Evolutionary conservation across 1,140 invertebrate genomes (phyloP), one percentile per base, ranked within the genome.

Genomic region (Leptinotarsa defecta): DNA sequence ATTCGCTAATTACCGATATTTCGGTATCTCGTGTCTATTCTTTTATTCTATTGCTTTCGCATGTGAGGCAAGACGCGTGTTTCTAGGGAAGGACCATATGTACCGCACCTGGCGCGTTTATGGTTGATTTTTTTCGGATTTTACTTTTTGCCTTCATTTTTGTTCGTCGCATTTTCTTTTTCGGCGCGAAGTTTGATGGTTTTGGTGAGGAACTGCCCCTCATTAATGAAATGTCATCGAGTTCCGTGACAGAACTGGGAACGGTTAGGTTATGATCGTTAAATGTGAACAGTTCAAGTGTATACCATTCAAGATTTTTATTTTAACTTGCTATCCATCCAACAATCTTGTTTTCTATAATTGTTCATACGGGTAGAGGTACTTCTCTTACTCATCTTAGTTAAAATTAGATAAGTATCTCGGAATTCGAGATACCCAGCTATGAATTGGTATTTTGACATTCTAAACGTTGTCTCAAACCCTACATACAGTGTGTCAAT

Each of bases 1-100:
- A 70, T 19, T 74, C 68, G 68, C 76, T 77, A 77, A 77, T 77
- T 77, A 77, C 48, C 68, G 65, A 27, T 74, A 69, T 69, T 69
- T 73, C 72, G 62, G 48, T 52, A 68, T 69, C 61, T 49, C 74
- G 17, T 57, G 52, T 57, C 15, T 68, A 43, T 68, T 49, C 43
- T 68, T 27, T 68, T 43, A 68, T 68, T 68, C 67, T 68, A 68
- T 68, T 68, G 67, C 24, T 48, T 68, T 48, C 63, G 52, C 52
- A 57, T 57, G 52, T 19, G 52, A 57, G n/a, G 52, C 52, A 13
- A 57, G 1, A 19, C 17, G 52, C 52, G 52, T 57, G 52, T 19
- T 17, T 43, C 52, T 15, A 19, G 52, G 52, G n/a, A 57, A 19
- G 52, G 52, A 57, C 52, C 52, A 57, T 57, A 57, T 57, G 52